Percentiles rank a stretch among this genome's conserved stretches.
Conservation (phyloP, 2,113 vertebrate genomes). For the Microtus montanus region DNA sequence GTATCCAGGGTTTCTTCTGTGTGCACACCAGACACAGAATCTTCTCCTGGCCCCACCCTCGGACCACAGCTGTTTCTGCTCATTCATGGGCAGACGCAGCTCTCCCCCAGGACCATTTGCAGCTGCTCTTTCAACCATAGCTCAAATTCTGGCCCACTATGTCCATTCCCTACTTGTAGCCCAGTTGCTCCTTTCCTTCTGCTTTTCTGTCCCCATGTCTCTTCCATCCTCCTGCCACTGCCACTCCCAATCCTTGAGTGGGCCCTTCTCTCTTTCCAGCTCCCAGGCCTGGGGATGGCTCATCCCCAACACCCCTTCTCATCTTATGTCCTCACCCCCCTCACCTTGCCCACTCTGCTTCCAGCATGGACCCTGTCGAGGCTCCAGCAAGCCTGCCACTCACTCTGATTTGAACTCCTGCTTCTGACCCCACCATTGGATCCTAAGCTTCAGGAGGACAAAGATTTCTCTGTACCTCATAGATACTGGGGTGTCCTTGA, state of each 20-base stretch:
- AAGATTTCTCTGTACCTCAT: background rate
- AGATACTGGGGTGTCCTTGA: background rate
- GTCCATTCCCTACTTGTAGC: too few species aligned
- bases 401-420: background rate
- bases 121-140: background rate
- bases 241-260: accelerated
- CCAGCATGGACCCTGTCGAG: background rate
- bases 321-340: background rate
- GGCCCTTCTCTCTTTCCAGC: background rate
- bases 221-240: background rate
- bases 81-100: background rate
- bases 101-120: background rate
- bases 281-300: too few species aligned
- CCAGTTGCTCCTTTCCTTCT: background rate
- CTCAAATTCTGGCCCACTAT: accelerated
- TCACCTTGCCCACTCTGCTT: background rate
- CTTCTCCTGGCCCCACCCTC: background rate
- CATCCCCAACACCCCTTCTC: background rate
- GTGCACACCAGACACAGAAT: background rate
- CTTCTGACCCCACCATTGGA: background rate
- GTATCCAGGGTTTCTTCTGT: background rate
- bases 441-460: background rate
- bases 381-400: background rate
- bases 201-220: background rate
- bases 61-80: background rate